Evolutionary conservation across 2,888 invertebrate genomes (phyloP).

Genomic region (Caenorhabditis sinica): DNA sequence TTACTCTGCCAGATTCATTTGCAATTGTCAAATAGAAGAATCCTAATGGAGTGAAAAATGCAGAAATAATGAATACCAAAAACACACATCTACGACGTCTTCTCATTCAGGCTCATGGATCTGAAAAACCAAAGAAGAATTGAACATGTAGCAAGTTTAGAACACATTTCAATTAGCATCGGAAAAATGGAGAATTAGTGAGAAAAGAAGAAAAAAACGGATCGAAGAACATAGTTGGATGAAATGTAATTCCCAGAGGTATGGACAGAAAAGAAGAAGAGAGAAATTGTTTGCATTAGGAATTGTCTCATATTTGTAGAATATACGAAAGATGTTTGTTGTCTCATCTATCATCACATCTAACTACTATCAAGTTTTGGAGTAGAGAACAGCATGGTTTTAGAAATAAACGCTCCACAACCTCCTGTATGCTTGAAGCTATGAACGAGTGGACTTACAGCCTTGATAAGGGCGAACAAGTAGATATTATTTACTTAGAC

Average conservation of each 20-base stretch:
- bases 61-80: conserved; percentile 42
- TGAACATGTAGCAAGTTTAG: not conserved
- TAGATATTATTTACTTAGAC: too few relatives aligned
- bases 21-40: conserved; percentile 48
- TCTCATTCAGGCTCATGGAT: conserved; percentile 43
- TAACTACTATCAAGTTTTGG: too few relatives aligned
- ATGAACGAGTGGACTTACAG: too few relatives aligned
- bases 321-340: too few relatives aligned
- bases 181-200: conserved; percentile 7
- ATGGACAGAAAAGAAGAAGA: conserved; percentile 14
- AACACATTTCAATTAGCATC: not conserved
- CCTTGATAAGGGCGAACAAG: too few relatives aligned
- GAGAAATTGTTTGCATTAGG: conserved; percentile 54
- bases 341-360: too few relatives aligned
- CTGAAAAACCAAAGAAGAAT: conserved; percentile 27
- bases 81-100: conserved; percentile 47
- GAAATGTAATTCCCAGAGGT: conserved; percentile 58
- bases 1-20: conserved; percentile 30
- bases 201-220: conserved; percentile 9
- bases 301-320: too few relatives aligned
- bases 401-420: too few relatives aligned
- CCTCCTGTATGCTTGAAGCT: too few relatives aligned
- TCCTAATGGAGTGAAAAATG: conserved; percentile 43
- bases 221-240: conserved; percentile 1
- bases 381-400: too few relatives aligned